Percentiles rank a stretch among this genome's conserved stretches.
phyloP scores from a whole-genome alignment of 2,888 invertebrate species.

The Petrophora chlorosata region DNA sequence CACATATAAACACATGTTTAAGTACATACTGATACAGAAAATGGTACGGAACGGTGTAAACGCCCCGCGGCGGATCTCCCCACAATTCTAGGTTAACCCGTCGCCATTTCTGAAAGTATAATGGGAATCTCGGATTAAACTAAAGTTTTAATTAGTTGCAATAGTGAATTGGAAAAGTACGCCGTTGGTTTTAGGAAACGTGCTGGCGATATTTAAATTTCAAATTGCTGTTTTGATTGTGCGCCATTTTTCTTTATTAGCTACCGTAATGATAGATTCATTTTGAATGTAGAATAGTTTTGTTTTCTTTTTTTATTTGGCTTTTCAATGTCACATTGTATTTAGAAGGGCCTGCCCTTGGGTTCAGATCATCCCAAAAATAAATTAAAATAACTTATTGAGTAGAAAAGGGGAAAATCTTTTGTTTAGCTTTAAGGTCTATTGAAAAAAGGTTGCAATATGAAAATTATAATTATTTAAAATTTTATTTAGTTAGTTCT shows the following conservation, averaged over 20 bases:
- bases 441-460: no score
- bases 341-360: no score
- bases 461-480: no score
- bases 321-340: no score
- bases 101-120: conserved; percentile 75
- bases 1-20: no score
- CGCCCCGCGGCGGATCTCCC: conserved; percentile 39
- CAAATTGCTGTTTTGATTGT: conserved; percentile 47
- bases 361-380: no score
- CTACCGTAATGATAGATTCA: not conserved
- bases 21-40: no score
- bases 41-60: conserved; percentile 3
- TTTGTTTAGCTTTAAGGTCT: no score
- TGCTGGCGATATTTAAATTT: conserved; percentile 60
- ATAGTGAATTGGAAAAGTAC: conserved; percentile 73
- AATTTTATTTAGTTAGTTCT: no score
- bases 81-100: conserved; percentile 59
- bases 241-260: conserved; percentile 11
- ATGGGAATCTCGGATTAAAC: conserved; percentile 76
- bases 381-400: no score
- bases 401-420: no score
- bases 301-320: no score
- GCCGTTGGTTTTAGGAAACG: conserved; percentile 52
- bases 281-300: not conserved
- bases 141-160: conserved; percentile 82